These are phyloP conservation scores for Smittia aterrima DNA, from an alignment of 2,888 invertebrate genomes.

Conservation along the genomic window DNA sequence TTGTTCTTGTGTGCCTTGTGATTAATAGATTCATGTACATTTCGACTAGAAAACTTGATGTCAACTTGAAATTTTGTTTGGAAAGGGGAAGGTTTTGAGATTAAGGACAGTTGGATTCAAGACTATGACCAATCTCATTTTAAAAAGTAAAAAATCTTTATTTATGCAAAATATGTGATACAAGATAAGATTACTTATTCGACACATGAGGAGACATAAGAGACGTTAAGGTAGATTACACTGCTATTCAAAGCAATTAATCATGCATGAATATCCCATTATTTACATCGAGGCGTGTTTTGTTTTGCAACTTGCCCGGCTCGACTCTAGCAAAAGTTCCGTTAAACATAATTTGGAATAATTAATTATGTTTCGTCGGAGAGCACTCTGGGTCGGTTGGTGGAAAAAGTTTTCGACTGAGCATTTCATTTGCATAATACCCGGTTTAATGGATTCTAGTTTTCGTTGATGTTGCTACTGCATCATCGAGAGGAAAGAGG, in stretches of 20 bases:
- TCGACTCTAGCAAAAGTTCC: neutral
- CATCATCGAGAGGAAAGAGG: neutral
- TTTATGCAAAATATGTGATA: constrained; percentile 34
- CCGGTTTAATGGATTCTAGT: neutral
- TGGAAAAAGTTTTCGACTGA: neutral
- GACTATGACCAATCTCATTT: no score
- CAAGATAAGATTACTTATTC: constrained; percentile 19
- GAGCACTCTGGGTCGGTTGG: neutral
- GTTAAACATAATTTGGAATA: constrained; percentile 35
- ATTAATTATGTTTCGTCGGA: constrained; percentile 18
- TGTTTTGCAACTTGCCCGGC: constrained; percentile 21
- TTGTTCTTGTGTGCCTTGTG: constrained; percentile 18
- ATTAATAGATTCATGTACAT: constrained; percentile 33
- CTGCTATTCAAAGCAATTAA: constrained; percentile 24
- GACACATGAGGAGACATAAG: neutral
- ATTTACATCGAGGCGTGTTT: constrained; percentile 33
- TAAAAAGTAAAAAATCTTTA: no score
- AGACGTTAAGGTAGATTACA: constrained; percentile 15
- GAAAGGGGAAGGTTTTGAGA: no score
- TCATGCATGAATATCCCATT: constrained; percentile 35
- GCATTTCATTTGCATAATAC: constrained; percentile 16
- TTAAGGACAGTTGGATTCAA: neutral
- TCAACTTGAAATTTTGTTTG: neutral
- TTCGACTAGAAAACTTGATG: neutral
- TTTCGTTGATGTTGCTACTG: neutral